phyloP scores from a whole-genome alignment of 2,797 vertebrate genomes.

The Glossophaga mutica region DNA sequence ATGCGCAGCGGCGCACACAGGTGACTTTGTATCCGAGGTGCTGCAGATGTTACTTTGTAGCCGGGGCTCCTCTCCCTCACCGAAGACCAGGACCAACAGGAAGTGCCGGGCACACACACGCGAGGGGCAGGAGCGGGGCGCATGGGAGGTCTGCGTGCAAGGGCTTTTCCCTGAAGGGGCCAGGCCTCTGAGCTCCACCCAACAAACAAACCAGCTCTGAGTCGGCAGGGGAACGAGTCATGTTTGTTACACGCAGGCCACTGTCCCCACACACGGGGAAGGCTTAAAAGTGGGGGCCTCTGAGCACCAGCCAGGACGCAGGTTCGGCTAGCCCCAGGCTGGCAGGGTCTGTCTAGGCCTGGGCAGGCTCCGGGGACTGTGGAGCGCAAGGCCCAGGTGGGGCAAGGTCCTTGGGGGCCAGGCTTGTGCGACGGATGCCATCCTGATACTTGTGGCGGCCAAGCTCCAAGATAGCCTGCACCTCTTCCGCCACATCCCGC shows the following conservation, averaged over 20 bases:
- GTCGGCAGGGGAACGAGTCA: rapidly evolving
- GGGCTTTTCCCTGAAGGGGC: background rate
- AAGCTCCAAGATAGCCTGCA: conserved; percentile 88
- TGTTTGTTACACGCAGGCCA: background rate
- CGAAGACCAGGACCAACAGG: background rate
- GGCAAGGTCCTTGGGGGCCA: conserved; percentile 80
- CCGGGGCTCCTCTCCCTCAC: background rate
- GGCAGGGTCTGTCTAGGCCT: background rate
- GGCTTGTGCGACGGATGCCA: conserved; percentile 89
- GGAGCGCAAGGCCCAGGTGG: rapidly evolving
- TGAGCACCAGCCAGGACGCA: too few relatives aligned
- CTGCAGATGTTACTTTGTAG: background rate
- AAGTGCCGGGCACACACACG: background rate
- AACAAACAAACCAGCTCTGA: background rate
- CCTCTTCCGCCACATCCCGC: conserved; percentile 92
- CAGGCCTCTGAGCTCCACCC: background rate
- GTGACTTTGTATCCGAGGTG: background rate
- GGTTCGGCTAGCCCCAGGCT: background rate
- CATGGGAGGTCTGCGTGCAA: too few relatives aligned
- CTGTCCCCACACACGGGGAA: background rate
- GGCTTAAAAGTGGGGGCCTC: too few relatives aligned
- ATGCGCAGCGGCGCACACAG: rapidly evolving
- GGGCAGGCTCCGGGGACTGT: background rate
- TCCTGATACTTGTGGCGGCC: conserved; percentile 91
- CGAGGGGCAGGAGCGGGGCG: too few relatives aligned